Evolutionary conservation across 2,113 vertebrate species (phyloP).

Genomic region (Pachycephala philippinensis): DNA sequence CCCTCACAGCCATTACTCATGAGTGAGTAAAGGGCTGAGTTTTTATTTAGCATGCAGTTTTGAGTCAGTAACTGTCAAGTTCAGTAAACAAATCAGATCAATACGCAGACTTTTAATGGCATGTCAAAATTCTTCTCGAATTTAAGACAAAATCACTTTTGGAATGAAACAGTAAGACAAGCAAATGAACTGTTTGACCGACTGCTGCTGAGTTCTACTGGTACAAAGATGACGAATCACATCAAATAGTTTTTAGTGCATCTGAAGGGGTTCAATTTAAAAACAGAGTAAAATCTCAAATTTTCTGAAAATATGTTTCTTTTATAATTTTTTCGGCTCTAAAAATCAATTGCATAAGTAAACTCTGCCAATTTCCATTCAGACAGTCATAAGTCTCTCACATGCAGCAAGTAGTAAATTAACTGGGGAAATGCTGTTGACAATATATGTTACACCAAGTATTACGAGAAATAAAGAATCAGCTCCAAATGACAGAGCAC

Average conservation of each 20-base stretch:
- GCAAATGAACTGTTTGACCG: background rate
- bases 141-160: background rate
- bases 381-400: background rate
- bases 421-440: background rate
- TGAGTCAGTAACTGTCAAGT: background rate
- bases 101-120: background rate
- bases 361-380: background rate
- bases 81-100: background rate
- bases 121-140: background rate
- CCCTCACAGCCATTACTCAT: background rate
- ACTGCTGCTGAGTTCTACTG: background rate
- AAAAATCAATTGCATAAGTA: background rate
- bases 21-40: background rate
- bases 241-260: background rate
- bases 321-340: background rate
- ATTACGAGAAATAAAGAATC: background rate
- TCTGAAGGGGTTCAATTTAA: background rate
- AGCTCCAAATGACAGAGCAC: background rate
- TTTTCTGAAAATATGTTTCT: background rate
- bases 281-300: background rate
- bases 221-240: rapidly evolving
- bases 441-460: background rate
- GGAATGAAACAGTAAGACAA: background rate
- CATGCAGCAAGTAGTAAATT: background rate
- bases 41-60: background rate